Base-by-base conservation (phyloP, 2,888 invertebrate species). In the Tyria jacobaeae region DNA sequence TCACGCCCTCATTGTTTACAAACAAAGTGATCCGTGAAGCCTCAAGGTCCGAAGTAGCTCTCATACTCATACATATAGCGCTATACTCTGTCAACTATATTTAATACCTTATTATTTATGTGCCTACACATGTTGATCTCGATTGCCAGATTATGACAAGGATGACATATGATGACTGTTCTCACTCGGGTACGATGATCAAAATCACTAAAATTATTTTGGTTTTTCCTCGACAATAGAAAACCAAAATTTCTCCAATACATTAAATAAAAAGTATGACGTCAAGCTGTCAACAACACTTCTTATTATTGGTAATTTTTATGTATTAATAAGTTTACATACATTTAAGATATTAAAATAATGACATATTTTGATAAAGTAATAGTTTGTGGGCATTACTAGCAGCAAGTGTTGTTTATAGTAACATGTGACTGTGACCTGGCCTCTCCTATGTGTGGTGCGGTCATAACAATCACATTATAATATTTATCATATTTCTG, bases 1-100 rank as follows among this genome's bases (percentile, higher is more conserved):
- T 35, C 59, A 62, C 66, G 44, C 63, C 64, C 50, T 35, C 47
- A 25, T 1, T 73, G 73, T 77, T 77, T 68, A 77, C 77, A 63
- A 68, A 72, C 65, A 68, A 34, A 15, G 37, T 51, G 59, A 68
- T 75, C 76, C 77, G 69, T 71, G 69, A 66, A 59, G 44, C 25
- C 48, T 9, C 21, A 21, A 12, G 21, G 27, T 21, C 44, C 21
- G 21, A 17, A 44, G n/a, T n/a, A n/a, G n/a, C n/a, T 1, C 41
- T 41, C 17, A 21, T 9, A 21, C 10, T 3, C 41, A 0, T 17
- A n/a, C 7, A 3, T 10, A 7, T 3, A 5, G 10, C 10, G 17
- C 41, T n/a, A 17, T 17, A 2, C 41, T n/a, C 0, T 41, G 6
- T 3, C 41, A 17, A 7, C n/a, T 9, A 17, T 7, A 17, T 0